Evolutionary conservation across 1,140 invertebrate genomes (phyloP), one percentile per base, ranked within the genome.

Genomic region (Helicoverpa zea): DNA sequence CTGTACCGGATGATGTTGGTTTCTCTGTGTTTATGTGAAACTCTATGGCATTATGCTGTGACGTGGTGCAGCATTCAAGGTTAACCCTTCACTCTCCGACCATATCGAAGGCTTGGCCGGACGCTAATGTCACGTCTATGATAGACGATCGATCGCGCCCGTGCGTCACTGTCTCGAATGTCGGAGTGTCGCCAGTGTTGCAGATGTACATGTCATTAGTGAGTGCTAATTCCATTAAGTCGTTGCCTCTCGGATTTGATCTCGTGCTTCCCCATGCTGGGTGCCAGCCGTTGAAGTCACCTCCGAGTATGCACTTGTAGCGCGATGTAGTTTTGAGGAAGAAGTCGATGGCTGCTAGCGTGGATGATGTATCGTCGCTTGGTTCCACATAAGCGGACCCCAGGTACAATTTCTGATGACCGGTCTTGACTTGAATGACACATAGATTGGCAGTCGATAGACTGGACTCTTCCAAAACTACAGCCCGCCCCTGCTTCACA

Each of bases 71-170:
- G 2, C 61, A 49, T 3, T 73, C 14, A 5, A 66, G 23, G 23
- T 85, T 64, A 1, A 85, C 80, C 12, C 11, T 63, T 82, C 82
- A 85, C 23, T 78, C 58, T 1, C 7, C 47, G 14, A 85, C 43
- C 13, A 7, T 13, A n/a, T 68, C 23, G 14, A 47, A 56, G 13
- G 66, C 56, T 7, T 11, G 7, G 2, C n/a, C 5, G 80, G 23
- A 23, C 23, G 23, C 23, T 23, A 23, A 2, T 23, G 23, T 23
- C 23, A 23, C 23, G 23, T 23, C 23, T 23, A 23, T 23, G 23
- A 23, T 23, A 23, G 23, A 23, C 23, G 23, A 23, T 23, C 23
- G 23, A 23, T 23, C 23, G 23, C 23, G 23, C 23, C 23, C 23
- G 23, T 23, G 23, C 23, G 23, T 23, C 23, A 23, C 23, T 2